Base-by-base conservation (phyloP, 2,888 invertebrate species). In the Amphipyra berbera region DNA sequence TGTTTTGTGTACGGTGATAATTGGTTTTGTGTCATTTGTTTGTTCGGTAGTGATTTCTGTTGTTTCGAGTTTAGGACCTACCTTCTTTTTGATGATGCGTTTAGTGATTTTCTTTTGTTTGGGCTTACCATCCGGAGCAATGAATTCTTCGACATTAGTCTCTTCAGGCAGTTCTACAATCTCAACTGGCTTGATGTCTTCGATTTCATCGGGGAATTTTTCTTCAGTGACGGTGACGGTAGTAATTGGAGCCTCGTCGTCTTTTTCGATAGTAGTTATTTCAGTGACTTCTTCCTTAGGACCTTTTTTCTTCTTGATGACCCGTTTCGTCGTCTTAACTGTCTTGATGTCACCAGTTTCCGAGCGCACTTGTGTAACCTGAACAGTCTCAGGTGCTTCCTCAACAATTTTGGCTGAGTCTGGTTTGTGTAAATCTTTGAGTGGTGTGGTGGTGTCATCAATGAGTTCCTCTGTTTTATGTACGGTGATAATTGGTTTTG, bases 121-220 rank as follows among this genome's bases (percentile, higher is more conserved):
- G 45, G 73, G 83, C 69, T 78, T 81, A 74, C 82, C 80, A 47
- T 80, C 76, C 0, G 70, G 67, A 5, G 73, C 47, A 0, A 86
- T 81, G 0, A 86, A 75, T 64, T 94, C 93, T 57, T 91, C 88
- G 2, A 86, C 73, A 0, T 75, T 59, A 0, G 87, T 84, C 13
- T 81, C 76, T 33, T 85, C 86, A 0, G 86, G 83, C 0, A 85
- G 57, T 9, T 82, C 80, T 0, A 76, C 13, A 7, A 60, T 57
- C 57, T 70, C 64, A 1, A 62, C 37, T 0, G 65, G 59, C 7
- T 46, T n/a, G 0, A 7, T 10, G 0, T 58, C 42, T 4, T 62
- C 38, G 0, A 4, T 0, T 3, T 58, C 46, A 1, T 47, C 30
- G 7, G 30, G 30, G 30, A 30, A 4, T 30, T 30, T 21, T 9